Conservation (phyloP, 2,797 vertebrate species). For the Peromyscus eremicus region DNA sequence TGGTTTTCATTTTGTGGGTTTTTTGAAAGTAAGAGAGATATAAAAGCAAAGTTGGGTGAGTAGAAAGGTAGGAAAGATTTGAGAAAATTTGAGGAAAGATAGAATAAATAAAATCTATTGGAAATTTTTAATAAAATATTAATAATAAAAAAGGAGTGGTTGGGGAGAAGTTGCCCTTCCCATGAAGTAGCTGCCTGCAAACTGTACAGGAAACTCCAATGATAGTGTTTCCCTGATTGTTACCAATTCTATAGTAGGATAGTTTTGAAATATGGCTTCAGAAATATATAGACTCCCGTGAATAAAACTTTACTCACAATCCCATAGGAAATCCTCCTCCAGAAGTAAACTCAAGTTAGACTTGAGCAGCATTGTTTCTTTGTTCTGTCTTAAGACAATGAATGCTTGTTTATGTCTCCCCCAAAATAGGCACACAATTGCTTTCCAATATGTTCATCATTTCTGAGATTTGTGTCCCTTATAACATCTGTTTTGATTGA, state of each 20-base stretch:
- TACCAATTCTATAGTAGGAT: neutral
- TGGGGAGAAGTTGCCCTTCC: neutral
- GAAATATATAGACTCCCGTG: neutral
- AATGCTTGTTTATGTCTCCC: neutral
- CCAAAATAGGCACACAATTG: neutral
- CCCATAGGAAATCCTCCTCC: neutral
- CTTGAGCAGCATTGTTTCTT: neutral
- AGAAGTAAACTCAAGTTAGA: neutral
- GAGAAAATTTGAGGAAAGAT: neutral
- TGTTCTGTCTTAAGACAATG: neutral
- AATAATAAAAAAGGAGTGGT: neutral
- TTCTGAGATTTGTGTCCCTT: neutral
- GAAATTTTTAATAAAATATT: neutral
- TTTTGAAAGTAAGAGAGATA: neutral
- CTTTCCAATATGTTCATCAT: neutral
- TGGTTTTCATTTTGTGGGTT: neutral
- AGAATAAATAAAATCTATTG: neutral
- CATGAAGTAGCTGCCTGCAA: neutral
- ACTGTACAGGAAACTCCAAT: neutral
- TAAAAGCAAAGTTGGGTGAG: neutral
- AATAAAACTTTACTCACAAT: neutral
- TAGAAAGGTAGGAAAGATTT: neutral
- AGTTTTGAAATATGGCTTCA: neutral
- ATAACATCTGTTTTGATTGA: neutral
- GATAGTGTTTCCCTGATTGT: too few relatives aligned